phyloP scores from a whole-genome alignment of 1,140 invertebrate genomes.

The Meteorus sp. region DNA sequence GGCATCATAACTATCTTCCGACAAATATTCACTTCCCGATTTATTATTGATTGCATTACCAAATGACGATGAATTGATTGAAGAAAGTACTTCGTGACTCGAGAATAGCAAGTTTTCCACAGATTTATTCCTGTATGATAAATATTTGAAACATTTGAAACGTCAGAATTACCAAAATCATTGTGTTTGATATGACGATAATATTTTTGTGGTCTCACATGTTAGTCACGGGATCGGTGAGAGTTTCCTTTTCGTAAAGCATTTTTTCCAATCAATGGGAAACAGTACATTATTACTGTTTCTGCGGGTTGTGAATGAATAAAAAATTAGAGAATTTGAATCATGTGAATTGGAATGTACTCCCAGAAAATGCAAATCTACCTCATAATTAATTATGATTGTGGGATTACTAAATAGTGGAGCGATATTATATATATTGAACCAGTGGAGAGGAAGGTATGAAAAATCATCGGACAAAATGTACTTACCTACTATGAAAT shows the following conservation, averaged over 20 bases:
- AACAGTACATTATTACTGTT: neutral
- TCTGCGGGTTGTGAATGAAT: too few relatives aligned
- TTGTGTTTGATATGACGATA: neutral
- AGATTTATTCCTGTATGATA: constrained; percentile 63
- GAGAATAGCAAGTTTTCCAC: constrained; percentile 68
- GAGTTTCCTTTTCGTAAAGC: constrained; percentile 39
- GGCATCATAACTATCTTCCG: constrained; percentile 42
- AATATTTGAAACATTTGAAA: neutral
- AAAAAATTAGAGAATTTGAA: neutral
- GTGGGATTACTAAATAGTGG: too few relatives aligned
- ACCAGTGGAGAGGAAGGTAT: too few relatives aligned
- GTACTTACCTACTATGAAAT: too few relatives aligned
- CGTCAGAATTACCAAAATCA: neutral
- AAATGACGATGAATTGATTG: constrained; percentile 52
- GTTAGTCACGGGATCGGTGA: constrained; percentile 38
- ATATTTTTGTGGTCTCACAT: constrained; percentile 37
- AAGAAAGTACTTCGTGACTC: constrained; percentile 65
- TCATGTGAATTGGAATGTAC: neutral
- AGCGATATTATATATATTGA: too few relatives aligned
- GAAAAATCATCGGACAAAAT: too few relatives aligned
- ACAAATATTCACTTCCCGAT: constrained; percentile 37
- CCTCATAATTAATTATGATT: too few relatives aligned
- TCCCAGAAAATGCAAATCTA: neutral
- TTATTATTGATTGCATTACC: constrained; percentile 39
- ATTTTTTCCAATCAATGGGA: constrained; percentile 22